Evolutionary conservation across 2,113 vertebrate species (phyloP).

Genomic region (Regulus satrapa): DNA sequence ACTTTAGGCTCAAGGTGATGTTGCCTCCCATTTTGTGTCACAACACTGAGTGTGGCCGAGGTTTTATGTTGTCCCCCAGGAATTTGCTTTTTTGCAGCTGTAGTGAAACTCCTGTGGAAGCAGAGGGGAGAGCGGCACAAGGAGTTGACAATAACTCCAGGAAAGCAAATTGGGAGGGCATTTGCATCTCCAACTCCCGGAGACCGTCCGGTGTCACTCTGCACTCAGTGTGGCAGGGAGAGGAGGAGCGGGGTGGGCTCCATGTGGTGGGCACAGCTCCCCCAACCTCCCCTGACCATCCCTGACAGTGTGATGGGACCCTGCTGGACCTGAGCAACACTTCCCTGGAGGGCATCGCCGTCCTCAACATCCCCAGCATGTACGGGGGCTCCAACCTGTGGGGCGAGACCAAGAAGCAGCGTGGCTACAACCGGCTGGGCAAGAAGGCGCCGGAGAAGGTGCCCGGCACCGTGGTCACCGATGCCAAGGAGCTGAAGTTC

Average conservation of each 20-base stretch:
- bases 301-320: constrained; percentile 86
- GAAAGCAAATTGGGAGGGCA: background rate
- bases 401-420: constrained; percentile 90
- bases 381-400: constrained; percentile 95
- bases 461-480: constrained; percentile 75
- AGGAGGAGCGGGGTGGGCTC: background rate
- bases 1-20: rapidly evolving
- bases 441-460: constrained; percentile 78
- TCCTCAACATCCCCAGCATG: constrained; percentile 98
- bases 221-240: rapidly evolving
- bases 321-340: constrained; percentile 87
- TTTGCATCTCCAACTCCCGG: background rate
- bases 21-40: background rate
- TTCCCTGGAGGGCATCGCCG: constrained; percentile 88
- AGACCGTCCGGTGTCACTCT: rapidly evolving
- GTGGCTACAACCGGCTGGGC: constrained; percentile 85
- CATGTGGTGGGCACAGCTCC: rapidly evolving
- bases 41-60: rapidly evolving
- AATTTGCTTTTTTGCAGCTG: rapidly evolving
- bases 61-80: background rate
- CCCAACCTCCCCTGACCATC: background rate
- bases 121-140: background rate
- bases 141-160: background rate
- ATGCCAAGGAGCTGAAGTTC: constrained; percentile 91
- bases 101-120: background rate